These are phyloP conservation scores for Paragorgia papillata DNA, from an alignment of 92 coral and sea anemone genomes.

Conservation along the genomic window DNA sequence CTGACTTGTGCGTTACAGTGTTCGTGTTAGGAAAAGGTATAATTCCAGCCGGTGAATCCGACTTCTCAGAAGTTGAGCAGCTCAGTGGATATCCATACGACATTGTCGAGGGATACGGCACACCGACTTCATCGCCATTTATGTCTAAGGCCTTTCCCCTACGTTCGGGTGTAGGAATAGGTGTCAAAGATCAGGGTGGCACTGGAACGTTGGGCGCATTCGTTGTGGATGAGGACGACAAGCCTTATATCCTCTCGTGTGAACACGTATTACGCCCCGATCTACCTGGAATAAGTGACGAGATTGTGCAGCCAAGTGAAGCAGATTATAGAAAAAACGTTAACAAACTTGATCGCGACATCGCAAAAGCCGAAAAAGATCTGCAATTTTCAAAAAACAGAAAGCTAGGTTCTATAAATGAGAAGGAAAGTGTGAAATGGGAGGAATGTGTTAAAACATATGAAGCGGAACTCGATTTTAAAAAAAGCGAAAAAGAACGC, in stretches of 20 bases:
- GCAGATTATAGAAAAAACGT: too few relatives aligned
- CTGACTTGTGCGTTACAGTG: conserved; percentile 37
- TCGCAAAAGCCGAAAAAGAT: too few relatives aligned
- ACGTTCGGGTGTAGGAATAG: conserved; percentile 37
- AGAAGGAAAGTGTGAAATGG: too few relatives aligned
- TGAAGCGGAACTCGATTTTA: too few relatives aligned
- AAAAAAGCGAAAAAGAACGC: too few relatives aligned
- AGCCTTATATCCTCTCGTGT: conserved; percentile 31
- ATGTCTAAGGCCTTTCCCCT: neutral
- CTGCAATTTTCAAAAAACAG: too few relatives aligned
- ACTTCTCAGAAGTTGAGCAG: neutral
- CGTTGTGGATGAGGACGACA: conserved; percentile 7
- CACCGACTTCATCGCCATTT: neutral
- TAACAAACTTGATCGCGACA: too few relatives aligned
- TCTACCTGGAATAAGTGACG: too few relatives aligned
- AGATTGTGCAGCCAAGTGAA: too few relatives aligned
- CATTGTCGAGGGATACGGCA: conserved; percentile 46
- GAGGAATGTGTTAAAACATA: too few relatives aligned
- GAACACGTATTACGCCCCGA: conserved; percentile 30
- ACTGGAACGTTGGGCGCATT: too few relatives aligned
- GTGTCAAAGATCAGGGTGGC: conserved; percentile 13
- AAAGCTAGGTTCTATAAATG: too few relatives aligned
- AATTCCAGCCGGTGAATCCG: conserved; percentile 51
- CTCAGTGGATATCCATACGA: conserved; percentile 20
- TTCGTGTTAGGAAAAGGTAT: conserved; percentile 59